Evolutionary conservation across 2,888 invertebrate species (phyloP).

Genomic region (Tholera decimalis): DNA sequence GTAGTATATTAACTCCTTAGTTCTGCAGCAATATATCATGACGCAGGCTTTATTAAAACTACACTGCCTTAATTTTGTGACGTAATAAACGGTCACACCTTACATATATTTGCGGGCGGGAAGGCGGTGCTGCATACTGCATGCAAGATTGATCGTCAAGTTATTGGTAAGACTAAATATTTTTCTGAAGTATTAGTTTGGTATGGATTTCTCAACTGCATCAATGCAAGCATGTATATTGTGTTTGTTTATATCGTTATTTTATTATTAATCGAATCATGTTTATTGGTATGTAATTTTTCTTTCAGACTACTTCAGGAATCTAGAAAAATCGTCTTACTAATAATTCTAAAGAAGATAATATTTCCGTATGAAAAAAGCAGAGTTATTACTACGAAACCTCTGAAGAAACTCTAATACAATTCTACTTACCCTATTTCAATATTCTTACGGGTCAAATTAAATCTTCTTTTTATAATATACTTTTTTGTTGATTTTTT

Average conservation of each 20-base stretch:
- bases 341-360: slow-evolving; percentile 17
- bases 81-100: slow-evolving; percentile 29
- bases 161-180: no score
- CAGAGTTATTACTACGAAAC: slow-evolving; percentile 4
- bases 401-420: slow-evolving; percentile 22
- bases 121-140: no score
- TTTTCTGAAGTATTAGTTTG: no score
- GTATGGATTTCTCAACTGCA: no score
- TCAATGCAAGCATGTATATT: no score
- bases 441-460: slow-evolving; percentile 38
- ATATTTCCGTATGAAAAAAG: slow-evolving; percentile 4
- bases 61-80: slow-evolving; percentile 44
- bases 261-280: no score
- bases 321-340: slow-evolving; percentile 6
- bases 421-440: slow-evolving; percentile 41
- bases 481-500: slow-evolving; percentile 11
- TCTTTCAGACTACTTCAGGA: slow-evolving; percentile 2
- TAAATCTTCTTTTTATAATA: slow-evolving; percentile 22
- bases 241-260: no score
- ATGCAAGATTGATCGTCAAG: no score
- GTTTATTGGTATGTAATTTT: neutral
- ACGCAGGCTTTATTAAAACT: slow-evolving; percentile 48
- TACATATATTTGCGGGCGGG: no score
- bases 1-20: slow-evolving; percentile 44
- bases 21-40: slow-evolving; percentile 47